Percentiles rank a stretch among this genome's conserved stretches.
These are phyloP conservation scores for Boulengerochromis microlepis DNA, from an alignment of 2,113 vertebrate species.

Conservation along the genomic window DNA sequence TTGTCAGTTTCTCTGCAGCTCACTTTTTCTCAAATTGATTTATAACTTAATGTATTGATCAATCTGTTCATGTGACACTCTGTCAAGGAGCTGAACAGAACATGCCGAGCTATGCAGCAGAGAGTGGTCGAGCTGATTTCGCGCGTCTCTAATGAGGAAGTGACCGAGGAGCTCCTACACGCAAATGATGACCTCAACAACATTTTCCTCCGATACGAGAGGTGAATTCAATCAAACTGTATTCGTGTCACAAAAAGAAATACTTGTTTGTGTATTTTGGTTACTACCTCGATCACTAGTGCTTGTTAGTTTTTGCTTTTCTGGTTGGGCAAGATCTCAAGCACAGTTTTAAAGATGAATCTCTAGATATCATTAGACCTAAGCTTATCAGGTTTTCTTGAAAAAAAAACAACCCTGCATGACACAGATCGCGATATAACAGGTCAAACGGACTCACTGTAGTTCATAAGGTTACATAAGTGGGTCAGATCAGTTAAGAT, in stretches of 20 bases:
- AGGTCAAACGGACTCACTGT: neutral
- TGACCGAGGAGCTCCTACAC: conserved; percentile 92
- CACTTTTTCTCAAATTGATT: neutral
- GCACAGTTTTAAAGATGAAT: neutral
- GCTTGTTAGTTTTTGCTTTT: neutral
- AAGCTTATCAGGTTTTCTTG: neutral
- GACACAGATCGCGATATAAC: neutral
- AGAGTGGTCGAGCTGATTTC: conserved; percentile 94
- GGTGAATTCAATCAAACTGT: conserved; percentile 58
- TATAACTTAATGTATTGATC: neutral
- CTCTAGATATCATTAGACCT: neutral
- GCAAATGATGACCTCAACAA: conserved; percentile 98
- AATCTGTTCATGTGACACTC: neutral
- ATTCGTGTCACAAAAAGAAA: neutral
- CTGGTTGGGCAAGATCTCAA: neutral
- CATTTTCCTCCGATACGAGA: conserved; percentile 92
- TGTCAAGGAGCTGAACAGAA: conserved; percentile 86
- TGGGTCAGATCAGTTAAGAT: neutral
- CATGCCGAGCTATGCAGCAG: conserved; percentile 98
- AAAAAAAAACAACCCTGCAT: neutral
- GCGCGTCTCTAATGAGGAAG: conserved; percentile 93
- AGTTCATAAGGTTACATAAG: neutral
- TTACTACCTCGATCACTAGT: neutral
- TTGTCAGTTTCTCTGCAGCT: neutral
- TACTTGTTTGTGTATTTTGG: neutral